Evolutionary conservation across 2,797 vertebrate species (phyloP).

Genomic region (Buphagus erythrorhynchus): DNA sequence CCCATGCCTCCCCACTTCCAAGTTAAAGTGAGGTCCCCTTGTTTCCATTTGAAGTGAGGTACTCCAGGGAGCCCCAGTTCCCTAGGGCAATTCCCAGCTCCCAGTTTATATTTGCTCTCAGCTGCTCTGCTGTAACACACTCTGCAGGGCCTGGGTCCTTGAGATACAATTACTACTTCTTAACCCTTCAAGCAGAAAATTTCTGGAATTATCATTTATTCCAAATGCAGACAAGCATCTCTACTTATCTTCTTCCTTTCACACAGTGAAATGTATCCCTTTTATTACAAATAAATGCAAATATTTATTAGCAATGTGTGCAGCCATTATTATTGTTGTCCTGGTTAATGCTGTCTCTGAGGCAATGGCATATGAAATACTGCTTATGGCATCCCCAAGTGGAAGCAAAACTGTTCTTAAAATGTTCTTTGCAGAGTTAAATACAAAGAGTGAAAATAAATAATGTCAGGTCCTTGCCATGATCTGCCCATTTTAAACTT

Average conservation of each 20-base stretch:
- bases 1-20: neutral
- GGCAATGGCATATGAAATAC: slow-evolving; percentile 61
- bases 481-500: slow-evolving; percentile 73
- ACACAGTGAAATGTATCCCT: slow-evolving; percentile 27
- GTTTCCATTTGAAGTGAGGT: neutral
- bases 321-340: slow-evolving; percentile 61
- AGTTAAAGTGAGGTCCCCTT: neutral
- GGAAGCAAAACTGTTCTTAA: slow-evolving; percentile 69
- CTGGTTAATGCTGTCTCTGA: slow-evolving; percentile 70
- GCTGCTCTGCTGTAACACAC: neutral
- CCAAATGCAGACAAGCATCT: neutral
- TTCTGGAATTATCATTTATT: neutral
- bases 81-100: neutral
- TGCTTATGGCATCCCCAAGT: slow-evolving; percentile 58
- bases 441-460: slow-evolving; percentile 69
- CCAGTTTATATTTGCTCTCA: neutral
- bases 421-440: slow-evolving; percentile 64
- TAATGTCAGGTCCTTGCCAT: slow-evolving; percentile 68
- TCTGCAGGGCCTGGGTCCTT: neutral
- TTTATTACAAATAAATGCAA: slow-evolving; percentile 64
- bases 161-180: neutral
- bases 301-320: slow-evolving; percentile 69
- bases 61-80: neutral
- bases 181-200: slow-evolving; percentile 23
- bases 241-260: slow-evolving; percentile 8